These are phyloP conservation scores for Rhinatrema bivittatum DNA, from an alignment of 2,797 vertebrate species.

Conservation along the genomic window DNA sequence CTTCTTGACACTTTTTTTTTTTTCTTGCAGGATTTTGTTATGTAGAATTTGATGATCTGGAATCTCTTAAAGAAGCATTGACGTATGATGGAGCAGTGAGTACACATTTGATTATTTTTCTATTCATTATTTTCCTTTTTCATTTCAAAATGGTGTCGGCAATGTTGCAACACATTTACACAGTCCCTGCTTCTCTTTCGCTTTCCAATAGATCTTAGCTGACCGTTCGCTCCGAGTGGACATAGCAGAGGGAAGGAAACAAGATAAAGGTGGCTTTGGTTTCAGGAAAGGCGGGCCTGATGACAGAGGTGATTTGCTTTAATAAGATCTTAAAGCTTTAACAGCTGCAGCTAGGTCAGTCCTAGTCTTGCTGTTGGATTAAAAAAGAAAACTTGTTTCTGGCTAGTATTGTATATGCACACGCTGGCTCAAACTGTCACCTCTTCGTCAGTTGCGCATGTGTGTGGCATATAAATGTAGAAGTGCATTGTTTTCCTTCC, in stretches of 20 bases:
- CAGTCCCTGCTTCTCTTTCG: constrained; percentile 8
- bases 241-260: constrained; percentile 92
- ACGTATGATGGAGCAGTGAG: constrained; percentile 92
- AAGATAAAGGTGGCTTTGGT: constrained; percentile 89
- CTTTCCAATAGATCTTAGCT: constrained; percentile 68
- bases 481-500: no score
- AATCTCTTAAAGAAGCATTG: constrained; percentile 94
- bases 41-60: constrained; percentile 95
- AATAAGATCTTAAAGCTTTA: neutral
- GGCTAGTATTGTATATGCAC: neutral
- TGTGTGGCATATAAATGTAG: no score
- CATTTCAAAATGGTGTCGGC: neutral
- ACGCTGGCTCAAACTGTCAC: neutral
- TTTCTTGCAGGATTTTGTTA: constrained; percentile 89
- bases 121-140: neutral
- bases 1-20: no score
- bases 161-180: neutral
- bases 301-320: constrained; percentile 72
- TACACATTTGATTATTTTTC: constrained; percentile 26
- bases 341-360: neutral
- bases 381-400: neutral
- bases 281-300: constrained; percentile 86
- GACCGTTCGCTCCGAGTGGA: constrained; percentile 88
- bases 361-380: no score
- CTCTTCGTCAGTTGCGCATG: no score